These are phyloP conservation scores for Pseudanteris insignis DNA, from an alignment of 2,888 invertebrate species.

Conservation along the genomic window DNA sequence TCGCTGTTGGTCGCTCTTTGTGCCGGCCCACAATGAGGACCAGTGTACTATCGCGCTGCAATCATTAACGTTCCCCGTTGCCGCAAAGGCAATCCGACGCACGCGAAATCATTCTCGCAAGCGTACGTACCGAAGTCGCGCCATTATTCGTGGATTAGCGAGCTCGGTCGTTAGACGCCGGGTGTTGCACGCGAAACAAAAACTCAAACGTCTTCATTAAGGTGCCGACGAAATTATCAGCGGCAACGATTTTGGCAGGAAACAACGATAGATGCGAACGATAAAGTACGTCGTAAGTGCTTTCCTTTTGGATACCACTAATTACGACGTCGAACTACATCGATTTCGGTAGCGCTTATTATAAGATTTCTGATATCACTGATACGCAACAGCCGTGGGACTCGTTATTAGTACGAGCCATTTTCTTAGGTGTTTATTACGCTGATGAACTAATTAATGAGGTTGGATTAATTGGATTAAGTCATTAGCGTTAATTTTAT, in stretches of 20 bases:
- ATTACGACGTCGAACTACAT: too few relatives aligned
- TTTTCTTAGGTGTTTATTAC: too few relatives aligned
- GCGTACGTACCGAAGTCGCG: conserved; percentile 1
- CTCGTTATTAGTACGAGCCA: too few relatives aligned
- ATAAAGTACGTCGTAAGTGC: background rate
- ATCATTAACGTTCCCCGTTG: conserved; percentile 51
- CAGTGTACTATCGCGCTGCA: conserved; percentile 52
- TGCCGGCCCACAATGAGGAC: conserved; percentile 40
- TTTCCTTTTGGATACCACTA: too few relatives aligned
- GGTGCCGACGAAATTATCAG: background rate
- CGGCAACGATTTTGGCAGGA: too few relatives aligned
- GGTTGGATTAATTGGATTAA: too few relatives aligned
- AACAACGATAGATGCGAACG: background rate
- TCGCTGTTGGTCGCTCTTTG: conserved; percentile 54
- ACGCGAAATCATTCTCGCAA: conserved; percentile 38
- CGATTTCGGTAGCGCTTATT: too few relatives aligned
- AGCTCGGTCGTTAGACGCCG: conserved; percentile 10
- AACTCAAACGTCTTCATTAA: conserved; percentile 19
- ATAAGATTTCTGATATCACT: too few relatives aligned
- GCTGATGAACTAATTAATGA: too few relatives aligned
- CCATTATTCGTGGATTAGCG: conserved; percentile 19
- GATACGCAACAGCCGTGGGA: too few relatives aligned
- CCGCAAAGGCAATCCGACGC: conserved; percentile 28
- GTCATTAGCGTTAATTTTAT: too few relatives aligned
- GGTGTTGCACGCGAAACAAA: conserved; percentile 3